Conservation (phyloP, 2,888 invertebrate genomes). For the Seira ritae region DNA sequence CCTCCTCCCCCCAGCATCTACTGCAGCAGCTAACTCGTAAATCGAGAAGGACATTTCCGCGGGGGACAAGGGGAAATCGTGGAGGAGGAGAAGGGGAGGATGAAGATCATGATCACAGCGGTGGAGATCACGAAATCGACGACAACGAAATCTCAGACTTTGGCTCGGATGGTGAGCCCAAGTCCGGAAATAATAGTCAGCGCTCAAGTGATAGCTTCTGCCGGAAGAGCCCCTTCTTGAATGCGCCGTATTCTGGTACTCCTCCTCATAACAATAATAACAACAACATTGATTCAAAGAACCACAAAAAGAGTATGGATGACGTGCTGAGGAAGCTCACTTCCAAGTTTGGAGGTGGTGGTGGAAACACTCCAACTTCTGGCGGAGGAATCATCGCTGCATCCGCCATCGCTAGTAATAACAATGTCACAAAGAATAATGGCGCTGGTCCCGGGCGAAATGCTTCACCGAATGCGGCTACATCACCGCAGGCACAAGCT, state of each 20-base stretch:
- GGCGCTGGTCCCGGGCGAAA: conserved; percentile 20
- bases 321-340: conserved; percentile 91
- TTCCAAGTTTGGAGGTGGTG: conserved; percentile 83
- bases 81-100: conserved; percentile 19
- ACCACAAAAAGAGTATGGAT: conserved; percentile 84
- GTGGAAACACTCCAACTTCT: conserved; percentile 29
- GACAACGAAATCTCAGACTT: conserved; percentile 69
- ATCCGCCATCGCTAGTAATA: not conserved
- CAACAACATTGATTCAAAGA: conserved; percentile 63
- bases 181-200: conserved; percentile 14
- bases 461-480: conserved; percentile 42
- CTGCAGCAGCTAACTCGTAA: conserved; percentile 33
- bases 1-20: conserved; percentile 37
- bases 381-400: conserved; percentile 27
- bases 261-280: conserved; percentile 57
- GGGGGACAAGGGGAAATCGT: conserved; percentile 5
- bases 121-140: conserved; percentile 54
- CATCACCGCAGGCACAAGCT: conserved; percentile 35
- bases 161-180: conserved; percentile 64
- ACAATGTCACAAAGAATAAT: conserved; percentile 20
- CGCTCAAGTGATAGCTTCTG: conserved; percentile 42
- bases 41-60: not conserved
- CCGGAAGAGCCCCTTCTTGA: conserved; percentile 47
- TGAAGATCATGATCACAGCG: no score
- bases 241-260: conserved; percentile 3